Conservation (phyloP, 2,797 vertebrate species). For the Sebastes hubbsi region DNA sequence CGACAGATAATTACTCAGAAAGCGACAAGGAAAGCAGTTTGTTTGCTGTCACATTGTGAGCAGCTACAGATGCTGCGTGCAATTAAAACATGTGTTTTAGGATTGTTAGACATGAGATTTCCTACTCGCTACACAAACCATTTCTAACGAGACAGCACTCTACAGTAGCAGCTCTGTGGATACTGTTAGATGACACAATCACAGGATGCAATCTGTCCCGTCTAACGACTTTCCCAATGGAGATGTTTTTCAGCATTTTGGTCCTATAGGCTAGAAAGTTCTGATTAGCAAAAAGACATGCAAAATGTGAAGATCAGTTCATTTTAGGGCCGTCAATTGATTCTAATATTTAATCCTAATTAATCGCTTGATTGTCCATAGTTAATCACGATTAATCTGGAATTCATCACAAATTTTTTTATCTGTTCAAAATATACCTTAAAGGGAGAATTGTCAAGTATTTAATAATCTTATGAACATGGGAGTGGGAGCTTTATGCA, state of each 20-base stretch:
- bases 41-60: slow-evolving; percentile 56
- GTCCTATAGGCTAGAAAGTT: neutral
- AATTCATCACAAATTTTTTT: too few relatives aligned
- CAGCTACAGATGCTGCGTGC: slow-evolving; percentile 54
- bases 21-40: slow-evolving; percentile 39
- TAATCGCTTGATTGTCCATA: too few relatives aligned
- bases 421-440: too few relatives aligned
- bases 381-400: too few relatives aligned
- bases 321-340: too few relatives aligned
- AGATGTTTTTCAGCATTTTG: neutral
- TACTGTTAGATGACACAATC: slow-evolving; percentile 2
- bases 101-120: slow-evolving; percentile 24
- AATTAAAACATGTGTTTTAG: slow-evolving; percentile 66
- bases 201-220: neutral
- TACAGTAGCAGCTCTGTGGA: neutral
- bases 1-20: slow-evolving; percentile 26
- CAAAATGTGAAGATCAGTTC: slow-evolving; percentile 21
- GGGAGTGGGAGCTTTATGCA: too few relatives aligned
- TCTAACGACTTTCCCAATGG: neutral
- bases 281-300: slow-evolving; percentile 20
- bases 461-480: too few relatives aligned
- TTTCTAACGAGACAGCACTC: slow-evolving; percentile 3
- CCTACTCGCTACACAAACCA: neutral
- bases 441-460: too few relatives aligned
- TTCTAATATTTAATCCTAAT: too few relatives aligned